Evolutionary conservation across 2,113 vertebrate genomes (phyloP), one percentile per base, ranked within the genome.

Genomic region (Pogonocichla stellata): DNA sequence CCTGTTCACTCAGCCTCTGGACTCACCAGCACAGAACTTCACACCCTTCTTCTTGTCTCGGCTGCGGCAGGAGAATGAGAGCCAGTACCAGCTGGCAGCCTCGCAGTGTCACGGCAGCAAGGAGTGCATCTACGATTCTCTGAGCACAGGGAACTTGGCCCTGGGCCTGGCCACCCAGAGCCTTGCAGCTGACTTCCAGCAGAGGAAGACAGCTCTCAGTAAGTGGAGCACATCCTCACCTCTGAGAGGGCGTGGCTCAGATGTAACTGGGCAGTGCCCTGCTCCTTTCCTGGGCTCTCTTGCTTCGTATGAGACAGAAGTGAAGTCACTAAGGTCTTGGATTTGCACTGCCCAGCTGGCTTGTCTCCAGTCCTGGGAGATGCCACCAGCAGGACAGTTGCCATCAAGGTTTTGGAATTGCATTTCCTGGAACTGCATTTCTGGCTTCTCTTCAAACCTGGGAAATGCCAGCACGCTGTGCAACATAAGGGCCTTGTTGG

Each of bases 41-140:
- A 94, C 75, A n/a, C 96, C 95, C 47, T 24, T 73, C 86, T 97
- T 96, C 94, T 93, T 97, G 86, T 96, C 95, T 86, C 38, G 3
- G 75, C 96, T 97, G 72, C 72, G 43, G n/a, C 95, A 90, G 88
- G 67, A 93, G 67, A 95, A 93, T 2, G 82, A 93, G 94, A 96
- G 75, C 43, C 82, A 60, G 38, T 97, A 95, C 34, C 58, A 94
- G 75, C 86, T 92, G 72, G 92, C 88, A 83, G 82, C 64, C 38
- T 90, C 2, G 0, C 67, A 47, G 72, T 97, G 96, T 43, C 91
- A 0, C 0, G 43, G 86, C 47, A 93, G 56, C 86, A 96, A 70
- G 67, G 96, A 94, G 69, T 97, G 96, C 56, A 86, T 96, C 88
- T 97, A 94, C 0, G 96, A 97, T 26, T 65, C 15, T 0, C 86